phyloP scores from a whole-genome alignment of 2,113 vertebrate species.

The Gnathonemus longibarbis region DNA sequence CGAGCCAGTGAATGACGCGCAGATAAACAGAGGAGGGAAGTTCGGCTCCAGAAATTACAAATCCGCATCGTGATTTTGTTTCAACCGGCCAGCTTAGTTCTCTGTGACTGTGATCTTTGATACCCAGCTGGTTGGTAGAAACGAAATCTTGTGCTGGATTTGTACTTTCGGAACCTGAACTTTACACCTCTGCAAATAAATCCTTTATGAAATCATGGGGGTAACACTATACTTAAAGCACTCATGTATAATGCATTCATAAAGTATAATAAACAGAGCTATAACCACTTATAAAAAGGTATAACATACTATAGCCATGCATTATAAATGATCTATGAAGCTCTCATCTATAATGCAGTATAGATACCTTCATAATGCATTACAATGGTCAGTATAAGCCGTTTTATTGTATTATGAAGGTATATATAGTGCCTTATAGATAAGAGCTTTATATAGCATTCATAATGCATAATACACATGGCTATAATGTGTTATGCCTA shows the following conservation, averaged over 20 bases:
- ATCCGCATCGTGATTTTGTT: background rate
- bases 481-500: background rate
- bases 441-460: background rate
- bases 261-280: background rate
- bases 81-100: too few relatives aligned
- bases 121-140: background rate
- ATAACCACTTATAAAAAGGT: background rate
- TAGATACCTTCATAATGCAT: background rate
- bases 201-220: background rate
- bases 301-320: background rate
- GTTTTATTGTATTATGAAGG: background rate
- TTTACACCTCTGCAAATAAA: background rate
- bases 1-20: background rate
- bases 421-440: background rate
- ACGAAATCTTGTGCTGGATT: background rate
- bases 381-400: too few relatives aligned
- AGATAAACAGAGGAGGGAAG: background rate
- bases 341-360: background rate
- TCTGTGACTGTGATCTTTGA: too few relatives aligned
- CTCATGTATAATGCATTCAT: background rate
- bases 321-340: background rate
- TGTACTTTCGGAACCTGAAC: background rate
- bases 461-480: background rate
- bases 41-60: background rate
- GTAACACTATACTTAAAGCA: background rate